These are phyloP conservation scores for Melanotus villosus DNA, from an alignment of 2,888 invertebrate species.

Conservation along the genomic window DNA sequence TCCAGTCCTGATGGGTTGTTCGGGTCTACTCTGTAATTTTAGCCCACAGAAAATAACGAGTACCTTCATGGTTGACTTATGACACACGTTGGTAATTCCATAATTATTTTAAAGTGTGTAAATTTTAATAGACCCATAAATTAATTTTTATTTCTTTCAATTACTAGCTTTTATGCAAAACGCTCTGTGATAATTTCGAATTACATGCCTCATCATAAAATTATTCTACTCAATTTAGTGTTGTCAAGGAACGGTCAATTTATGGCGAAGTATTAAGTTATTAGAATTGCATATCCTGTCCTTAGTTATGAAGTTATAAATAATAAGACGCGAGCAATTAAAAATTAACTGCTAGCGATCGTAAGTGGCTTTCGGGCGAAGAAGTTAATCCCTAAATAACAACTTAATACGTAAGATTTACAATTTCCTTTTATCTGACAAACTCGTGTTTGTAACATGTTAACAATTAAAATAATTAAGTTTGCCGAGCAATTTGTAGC, in stretches of 20 bases:
- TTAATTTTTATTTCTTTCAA: conserved; percentile 46
- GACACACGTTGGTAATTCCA: conserved; percentile 49
- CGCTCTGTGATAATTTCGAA: conserved; percentile 50
- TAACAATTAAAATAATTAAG: not conserved
- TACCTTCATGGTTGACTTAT: conserved; percentile 49
- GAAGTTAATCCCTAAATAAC: not conserved
- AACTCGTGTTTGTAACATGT: not conserved
- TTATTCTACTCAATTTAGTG: conserved; percentile 53
- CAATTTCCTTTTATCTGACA: not conserved
- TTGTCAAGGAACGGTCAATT: conserved; percentile 51
- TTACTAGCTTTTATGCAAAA: conserved; percentile 41
- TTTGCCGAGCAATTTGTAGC: too few species aligned
- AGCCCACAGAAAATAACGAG: conserved; percentile 49
- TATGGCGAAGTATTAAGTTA: conserved; percentile 54
- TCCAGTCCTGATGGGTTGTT: not conserved
- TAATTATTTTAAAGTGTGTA: conserved; percentile 53
- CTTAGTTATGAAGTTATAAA: conserved; percentile 37
- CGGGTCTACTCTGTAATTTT: conserved; percentile 43
- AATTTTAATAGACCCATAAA: conserved; percentile 49
- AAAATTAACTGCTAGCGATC: conserved; percentile 24
- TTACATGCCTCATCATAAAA: conserved; percentile 52
- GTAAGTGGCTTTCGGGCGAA: conserved; percentile 1
- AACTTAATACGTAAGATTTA: not conserved
- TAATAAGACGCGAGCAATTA: conserved; percentile 37
- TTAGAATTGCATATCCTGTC: conserved; percentile 48